These are phyloP conservation scores for Chesias legatella DNA, from an alignment of 2,888 invertebrate genomes.

Conservation along the genomic window DNA sequence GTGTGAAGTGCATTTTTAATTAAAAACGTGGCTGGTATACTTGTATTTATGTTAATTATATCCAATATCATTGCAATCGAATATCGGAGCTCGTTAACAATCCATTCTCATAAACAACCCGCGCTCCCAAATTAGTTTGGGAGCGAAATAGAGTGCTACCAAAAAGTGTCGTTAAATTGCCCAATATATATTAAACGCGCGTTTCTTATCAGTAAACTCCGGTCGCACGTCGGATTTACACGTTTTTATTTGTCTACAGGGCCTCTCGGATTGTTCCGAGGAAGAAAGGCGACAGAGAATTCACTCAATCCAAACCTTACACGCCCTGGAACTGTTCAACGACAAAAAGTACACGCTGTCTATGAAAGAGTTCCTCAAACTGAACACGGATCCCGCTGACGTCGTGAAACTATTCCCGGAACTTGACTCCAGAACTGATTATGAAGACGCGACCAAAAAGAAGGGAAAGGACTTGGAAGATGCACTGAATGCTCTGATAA, in stretches of 20 bases:
- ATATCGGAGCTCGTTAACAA: too few species aligned
- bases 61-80: too few species aligned
- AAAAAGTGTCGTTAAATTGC: conserved; percentile 10
- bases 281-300: conserved; percentile 90
- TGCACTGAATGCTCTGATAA: conserved; percentile 92
- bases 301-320: conserved; percentile 92
- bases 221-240: too few species aligned
- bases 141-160: too few species aligned
- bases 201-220: too few species aligned
- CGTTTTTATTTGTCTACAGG: conserved; percentile 77
- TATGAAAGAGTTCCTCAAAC: conserved; percentile 93
- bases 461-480: conserved; percentile 92
- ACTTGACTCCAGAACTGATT: conserved; percentile 81
- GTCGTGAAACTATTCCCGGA: conserved; percentile 97
- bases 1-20: too few species aligned
- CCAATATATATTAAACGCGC: too few species aligned
- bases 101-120: too few species aligned
- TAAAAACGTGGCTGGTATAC: too few species aligned
- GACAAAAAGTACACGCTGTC: conserved; percentile 93
- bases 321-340: conserved; percentile 95
- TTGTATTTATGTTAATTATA: too few species aligned
- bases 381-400: conserved; percentile 96
- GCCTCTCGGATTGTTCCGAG: conserved; percentile 88
- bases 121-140: too few species aligned
- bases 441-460: conserved; percentile 64